A percentile compares a stretch with the other conserved stretches of the same genome.
Evolutionary conservation across 1,140 invertebrate genomes (phyloP).

Genomic region (Solenopsis fugax): DNA sequence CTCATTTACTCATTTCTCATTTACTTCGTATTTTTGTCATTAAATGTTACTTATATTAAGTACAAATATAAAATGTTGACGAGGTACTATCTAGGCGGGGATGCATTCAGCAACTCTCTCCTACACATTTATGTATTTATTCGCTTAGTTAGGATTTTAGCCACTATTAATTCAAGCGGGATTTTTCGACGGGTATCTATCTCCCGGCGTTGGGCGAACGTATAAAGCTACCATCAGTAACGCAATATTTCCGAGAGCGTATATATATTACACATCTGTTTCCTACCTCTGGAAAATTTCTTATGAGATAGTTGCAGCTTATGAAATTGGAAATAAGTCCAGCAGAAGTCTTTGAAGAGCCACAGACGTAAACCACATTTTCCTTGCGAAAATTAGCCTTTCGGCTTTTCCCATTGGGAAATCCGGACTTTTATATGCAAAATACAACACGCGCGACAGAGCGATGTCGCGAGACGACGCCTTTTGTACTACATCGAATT

Average conservation of each 20-base stretch:
- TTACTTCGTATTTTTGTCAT: no score
- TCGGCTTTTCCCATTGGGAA: slow-evolving; percentile 6
- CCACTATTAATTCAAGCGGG: slow-evolving; percentile 7
- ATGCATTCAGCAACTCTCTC: no score
- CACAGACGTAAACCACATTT: neutral
- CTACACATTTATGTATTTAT: no score
- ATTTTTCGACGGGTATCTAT: slow-evolving; percentile 24
- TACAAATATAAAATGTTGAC: no score
- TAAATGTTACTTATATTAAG: no score
- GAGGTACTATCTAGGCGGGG: no score
- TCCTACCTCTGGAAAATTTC: slow-evolving; percentile 12
- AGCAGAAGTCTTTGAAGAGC: neutral
- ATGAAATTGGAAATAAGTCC: slow-evolving; percentile 32
- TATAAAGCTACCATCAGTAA: slow-evolving; percentile 37
- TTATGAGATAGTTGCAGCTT: slow-evolving; percentile 10
- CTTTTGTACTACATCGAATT: slow-evolving; percentile 30
- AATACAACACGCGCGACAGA: neutral
- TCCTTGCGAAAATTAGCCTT: slow-evolving; percentile 13
- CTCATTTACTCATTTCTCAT: no score
- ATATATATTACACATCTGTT: slow-evolving; percentile 31
- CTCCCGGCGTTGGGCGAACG: slow-evolving; percentile 9
- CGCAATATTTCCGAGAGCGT: slow-evolving; percentile 19
- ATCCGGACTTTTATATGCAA: slow-evolving; percentile 23
- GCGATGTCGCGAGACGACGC: neutral
- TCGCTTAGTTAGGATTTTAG: neutral